Evolutionary conservation across 2,113 vertebrate genomes (phyloP), one percentile per base, ranked within the genome.

Genomic region (Lota lota): DNA sequence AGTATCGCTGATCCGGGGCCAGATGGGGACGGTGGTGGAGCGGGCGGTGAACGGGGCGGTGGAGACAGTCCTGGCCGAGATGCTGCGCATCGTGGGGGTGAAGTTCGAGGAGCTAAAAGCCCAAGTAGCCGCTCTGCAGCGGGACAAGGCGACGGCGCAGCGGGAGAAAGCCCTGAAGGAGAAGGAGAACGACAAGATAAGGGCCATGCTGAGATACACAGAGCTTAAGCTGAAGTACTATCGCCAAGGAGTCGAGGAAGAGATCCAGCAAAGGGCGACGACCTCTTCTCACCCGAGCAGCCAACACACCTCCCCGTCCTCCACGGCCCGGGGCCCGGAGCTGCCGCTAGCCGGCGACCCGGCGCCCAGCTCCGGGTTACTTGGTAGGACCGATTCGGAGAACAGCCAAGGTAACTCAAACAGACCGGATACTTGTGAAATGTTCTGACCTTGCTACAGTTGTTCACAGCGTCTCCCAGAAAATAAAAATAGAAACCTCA

Each of bases 21-120:
- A 93, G 83, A 90, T 93, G 90, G 92, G 91, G 0, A 65, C 86
- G 0, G 92, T 92, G 59, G 89, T 93, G 0, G 92, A 93, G 81
- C 88, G 87, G 40, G 92, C 92, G 0, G 92, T 93, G 61, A 92
- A 90, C 56, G 85, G 74, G 0, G 92, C 92, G 0, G 92, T 93
- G 67, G 92, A 93, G 81, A 93, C 86, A 0, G 92, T 93, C 24
- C 67, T 93, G 79, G 89, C 88, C 0, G 92, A 93, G 82, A 93
- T 92, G 91, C 88, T 92, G 14, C 90, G 86, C 51, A 89, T 93
- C 54, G 90, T 93, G 0, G 89, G 91, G 16, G 83, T 90, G 1
- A 92, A 91, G 22, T 92, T 93, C n/a, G 92, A 92, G 81, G 91
- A 93, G 64, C 78, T 93, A 67, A 90, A 89, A 51, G 71, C 78